A percentile compares a stretch with the other conserved stretches of the same genome.
These are phyloP conservation scores for Neuroscelio doddi DNA, from an alignment of 2,888 invertebrate species.

Conservation along the genomic window DNA sequence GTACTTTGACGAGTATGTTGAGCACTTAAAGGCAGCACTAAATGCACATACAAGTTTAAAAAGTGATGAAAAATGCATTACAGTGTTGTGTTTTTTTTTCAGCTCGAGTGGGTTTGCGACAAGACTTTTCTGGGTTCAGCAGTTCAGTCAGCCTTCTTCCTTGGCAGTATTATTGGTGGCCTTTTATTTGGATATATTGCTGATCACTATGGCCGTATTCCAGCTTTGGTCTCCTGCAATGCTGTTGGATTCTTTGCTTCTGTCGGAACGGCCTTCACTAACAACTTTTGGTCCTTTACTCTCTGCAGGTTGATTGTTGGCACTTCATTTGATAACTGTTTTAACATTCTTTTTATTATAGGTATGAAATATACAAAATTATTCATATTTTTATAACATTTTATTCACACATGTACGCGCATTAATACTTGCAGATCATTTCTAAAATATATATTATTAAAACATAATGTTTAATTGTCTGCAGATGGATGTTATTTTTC, in stretches of 20 bases:
- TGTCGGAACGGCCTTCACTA: conserved; percentile 83
- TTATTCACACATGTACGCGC: too few species aligned
- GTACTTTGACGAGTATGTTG: too few species aligned
- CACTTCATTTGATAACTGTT: conserved; percentile 90
- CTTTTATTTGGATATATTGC: conserved; percentile 91
- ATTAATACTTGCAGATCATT: too few species aligned
- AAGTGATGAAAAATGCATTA: too few species aligned
- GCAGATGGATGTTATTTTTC: too few species aligned
- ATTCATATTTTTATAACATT: too few species aligned
- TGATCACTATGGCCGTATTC: conserved; percentile 88
- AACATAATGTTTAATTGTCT: too few species aligned
- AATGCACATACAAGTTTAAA: too few species aligned
- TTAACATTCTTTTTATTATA: conserved; percentile 93
- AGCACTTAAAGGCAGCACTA: too few species aligned
- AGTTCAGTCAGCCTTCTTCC: conserved; percentile 90
- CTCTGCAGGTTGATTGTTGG: conserved; percentile 88
- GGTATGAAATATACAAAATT: too few species aligned
- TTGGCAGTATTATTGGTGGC: conserved; percentile 90
- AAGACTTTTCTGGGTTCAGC: conserved; percentile 84
- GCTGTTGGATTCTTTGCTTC: conserved; percentile 82
- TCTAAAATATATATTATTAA: too few species aligned
- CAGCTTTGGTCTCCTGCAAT: conserved; percentile 88
- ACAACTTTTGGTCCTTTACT: conserved; percentile 85
- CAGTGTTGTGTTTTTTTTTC: conserved; percentile 58
- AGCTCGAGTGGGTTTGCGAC: conserved; percentile 92